Evolutionary conservation across 2,888 invertebrate genomes (phyloP), one percentile per base, ranked within the genome.

Genomic region (Amblyjoppa proteus): DNA sequence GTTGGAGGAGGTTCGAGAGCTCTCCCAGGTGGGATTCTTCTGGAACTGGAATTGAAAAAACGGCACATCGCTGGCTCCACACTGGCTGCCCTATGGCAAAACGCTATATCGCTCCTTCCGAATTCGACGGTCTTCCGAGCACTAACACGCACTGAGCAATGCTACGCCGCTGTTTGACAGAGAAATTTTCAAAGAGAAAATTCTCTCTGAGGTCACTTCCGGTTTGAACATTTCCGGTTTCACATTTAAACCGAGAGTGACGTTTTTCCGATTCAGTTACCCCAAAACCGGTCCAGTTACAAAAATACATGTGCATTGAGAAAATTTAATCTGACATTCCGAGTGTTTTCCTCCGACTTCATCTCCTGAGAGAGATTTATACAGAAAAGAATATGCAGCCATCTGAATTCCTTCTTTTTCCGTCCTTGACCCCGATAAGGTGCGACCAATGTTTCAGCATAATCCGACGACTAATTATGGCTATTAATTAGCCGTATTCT

Each of bases 401-500:
- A 28, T 13, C 20, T 2, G 28, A 34, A 20, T 61, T 73, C 53
- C 28, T 11, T 7, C n/a, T 25, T 34, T 34, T 5, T 20, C 20
- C 25, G 51, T 56, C 75, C 78, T 81, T 78, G 81, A 85, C 70
- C 70, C 11, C 81, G 69, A 66, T 81, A 3, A 3, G 38, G 45
- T 20, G 49, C 66, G 70, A 56, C 51, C 82, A 69, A 78, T 81
- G 77, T 69, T 78, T 77, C 81, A 69, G 31, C 64, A 34, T 38
- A 84, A 81, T 81, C 51, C n/a, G 51, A 49, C 34, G 58, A 2
- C 73, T 74, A 38, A 81, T 76, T 74, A 13, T 25, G 25, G 69
- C 41, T 28, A 73, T 77, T 73, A 69, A 78, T 75, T 69, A 85
- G 78, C 56, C 34, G 38, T 80, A 69, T 83, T 76, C 31, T 68